These are phyloP conservation scores for Endotricha flammealis DNA, from an alignment of 2,888 invertebrate species.

Conservation along the genomic window DNA sequence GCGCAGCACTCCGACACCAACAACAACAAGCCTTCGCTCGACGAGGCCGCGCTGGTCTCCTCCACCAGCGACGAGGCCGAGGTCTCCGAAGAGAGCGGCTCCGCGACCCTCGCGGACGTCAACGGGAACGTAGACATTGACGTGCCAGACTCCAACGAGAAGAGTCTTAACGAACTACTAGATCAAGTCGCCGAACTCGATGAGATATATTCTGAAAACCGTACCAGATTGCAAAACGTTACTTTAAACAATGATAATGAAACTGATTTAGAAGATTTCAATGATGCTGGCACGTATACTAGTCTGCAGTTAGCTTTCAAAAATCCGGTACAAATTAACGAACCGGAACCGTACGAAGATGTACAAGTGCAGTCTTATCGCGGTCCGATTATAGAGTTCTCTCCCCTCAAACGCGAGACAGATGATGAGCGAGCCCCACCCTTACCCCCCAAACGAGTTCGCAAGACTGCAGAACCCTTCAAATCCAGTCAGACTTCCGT, in stretches of 20 bases:
- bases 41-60: constrained; percentile 23
- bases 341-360: constrained; percentile 79
- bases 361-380: constrained; percentile 68
- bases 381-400: constrained; percentile 74
- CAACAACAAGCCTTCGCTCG: constrained; percentile 24
- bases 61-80: constrained; percentile 31
- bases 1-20: constrained; percentile 36
- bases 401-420: constrained; percentile 73
- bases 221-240: constrained; percentile 77
- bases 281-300: constrained; percentile 89
- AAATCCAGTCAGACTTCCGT: constrained; percentile 65
- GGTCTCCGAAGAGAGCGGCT: constrained; percentile 24
- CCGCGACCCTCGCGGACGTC: constrained; percentile 28
- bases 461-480: constrained; percentile 67
- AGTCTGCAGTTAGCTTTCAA: constrained; percentile 91
- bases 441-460: constrained; percentile 87
- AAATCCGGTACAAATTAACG: constrained; percentile 83
- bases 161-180: constrained; percentile 83
- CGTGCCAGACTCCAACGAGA: constrained; percentile 70
- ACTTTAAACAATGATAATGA: constrained; percentile 43
- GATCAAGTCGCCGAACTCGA: constrained; percentile 89
- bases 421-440: constrained; percentile 85
- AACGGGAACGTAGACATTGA: constrained; percentile 32
- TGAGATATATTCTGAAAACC: constrained; percentile 87
- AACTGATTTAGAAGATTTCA: constrained; percentile 81